A percentile compares a stretch with the other conserved stretches of the same genome.
Evolutionary conservation across 2,113 vertebrate genomes (phyloP).

Genomic region (Triplophysa siluroides): DNA sequence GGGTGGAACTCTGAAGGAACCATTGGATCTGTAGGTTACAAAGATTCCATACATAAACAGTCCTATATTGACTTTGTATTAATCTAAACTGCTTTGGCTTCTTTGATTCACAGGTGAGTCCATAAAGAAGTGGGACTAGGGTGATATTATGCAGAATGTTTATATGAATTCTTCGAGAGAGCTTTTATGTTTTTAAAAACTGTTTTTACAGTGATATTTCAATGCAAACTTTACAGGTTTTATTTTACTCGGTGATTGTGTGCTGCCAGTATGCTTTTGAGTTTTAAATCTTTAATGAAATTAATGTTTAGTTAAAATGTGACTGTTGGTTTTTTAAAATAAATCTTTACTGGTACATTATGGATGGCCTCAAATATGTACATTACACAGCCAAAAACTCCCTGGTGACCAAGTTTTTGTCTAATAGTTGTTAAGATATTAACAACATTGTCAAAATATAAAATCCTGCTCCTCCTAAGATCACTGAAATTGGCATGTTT

Average conservation of each 20-base stretch:
- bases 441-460: too few relatives aligned
- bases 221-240: not conserved
- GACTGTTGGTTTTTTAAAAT: not conserved
- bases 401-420: too few relatives aligned
- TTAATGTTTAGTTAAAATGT: not conserved
- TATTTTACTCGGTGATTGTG: not conserved
- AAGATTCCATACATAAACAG: not conserved
- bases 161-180: not conserved
- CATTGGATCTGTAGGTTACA: constrained; percentile 62
- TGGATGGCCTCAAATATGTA: too few relatives aligned
- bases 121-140: not conserved
- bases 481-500: not conserved
- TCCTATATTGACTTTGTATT: not conserved
- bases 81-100: not conserved
- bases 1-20: constrained; percentile 59
- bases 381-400: too few relatives aligned
- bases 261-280: not conserved
- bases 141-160: not conserved
- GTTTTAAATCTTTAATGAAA: not conserved
- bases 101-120: constrained; percentile 1
- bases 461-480: too few relatives aligned
- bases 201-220: not conserved
- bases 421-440: too few relatives aligned
- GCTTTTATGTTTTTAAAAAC: not conserved
- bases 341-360: not conserved